Base-by-base conservation (phyloP, 2,113 vertebrate species). In the Gallinago media region DNA sequence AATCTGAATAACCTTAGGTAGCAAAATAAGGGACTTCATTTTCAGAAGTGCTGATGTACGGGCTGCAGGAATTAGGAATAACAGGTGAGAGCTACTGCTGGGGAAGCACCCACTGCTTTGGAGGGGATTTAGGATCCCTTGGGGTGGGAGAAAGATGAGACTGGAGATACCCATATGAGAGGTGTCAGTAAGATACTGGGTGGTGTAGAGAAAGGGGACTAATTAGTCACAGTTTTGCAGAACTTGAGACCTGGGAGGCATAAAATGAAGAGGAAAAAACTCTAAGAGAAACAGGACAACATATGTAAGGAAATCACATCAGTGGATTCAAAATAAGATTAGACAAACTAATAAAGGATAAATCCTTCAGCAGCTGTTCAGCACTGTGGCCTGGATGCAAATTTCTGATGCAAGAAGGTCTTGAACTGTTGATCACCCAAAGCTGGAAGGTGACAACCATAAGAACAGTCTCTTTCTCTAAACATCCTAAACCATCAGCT, bases 141-240 rank as follows among this genome's bases (percentile, higher is more conserved):
- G 12, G 55, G 18, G 3, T 58, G 46, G 32, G 14, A 49, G 16
- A 15, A 4, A 58, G 34, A 4, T 7, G 3, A 3, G 25, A 7
- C 14, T 75, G 42, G 76, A 59, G 12, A 2, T 13, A 1, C 6
- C 3, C 1, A 38, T 14, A 4, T 6, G 26, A 75, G 12, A 66
- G 7, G 6, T 3, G 1, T 17, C 22, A 6, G 1, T 25, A 21
- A 68, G 23, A 34, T 18, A 9, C 1, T 1, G 7, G 8, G 15
- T 12, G 21, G 27, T 40, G 27, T 15, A 46, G 56, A 58, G 38
- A 32, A 80, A 65, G 4, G 29, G 62, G 18, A 32, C 3, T 21
- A 27, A n/a, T 26, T 2, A 22, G 7, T 27, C 46, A 31, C 18
- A 5, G 0, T 22, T 62, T 46, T 38, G 12, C 2, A 17, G 58